A percentile compares a stretch with the other conserved stretches of the same genome.
These are phyloP conservation scores for Eucera pruinosa DNA, from an alignment of 2,888 invertebrate genomes.

Conservation along the genomic window DNA sequence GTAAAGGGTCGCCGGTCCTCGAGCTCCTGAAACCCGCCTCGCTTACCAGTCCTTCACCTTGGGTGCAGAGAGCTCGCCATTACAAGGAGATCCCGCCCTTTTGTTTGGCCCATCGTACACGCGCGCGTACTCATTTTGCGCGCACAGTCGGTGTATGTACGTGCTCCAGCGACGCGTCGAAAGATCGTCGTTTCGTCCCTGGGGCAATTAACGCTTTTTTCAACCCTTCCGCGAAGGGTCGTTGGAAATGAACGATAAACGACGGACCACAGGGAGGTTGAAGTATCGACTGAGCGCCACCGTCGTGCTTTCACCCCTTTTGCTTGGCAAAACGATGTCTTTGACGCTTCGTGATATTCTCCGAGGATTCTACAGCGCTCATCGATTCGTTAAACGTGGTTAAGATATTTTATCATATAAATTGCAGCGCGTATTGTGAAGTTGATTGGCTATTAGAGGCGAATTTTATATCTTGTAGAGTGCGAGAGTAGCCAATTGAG, in stretches of 20 bases:
- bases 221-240: constrained; percentile 43
- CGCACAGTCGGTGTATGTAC: too few relatives aligned
- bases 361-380: background rate
- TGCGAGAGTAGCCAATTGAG: background rate
- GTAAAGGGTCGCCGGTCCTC: constrained; percentile 73
- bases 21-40: constrained; percentile 70
- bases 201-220: constrained; percentile 48
- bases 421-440: too few relatives aligned
- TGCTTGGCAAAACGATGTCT: background rate
- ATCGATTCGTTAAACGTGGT: background rate
- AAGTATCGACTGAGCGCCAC: constrained; percentile 34
- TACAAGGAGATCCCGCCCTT: constrained; percentile 70
- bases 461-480: background rate
- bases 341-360: background rate
- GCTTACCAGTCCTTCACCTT: constrained; percentile 70
- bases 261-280: constrained; percentile 11
- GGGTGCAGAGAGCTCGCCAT: constrained; percentile 67
- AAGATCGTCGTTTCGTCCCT: constrained; percentile 44
- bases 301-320: background rate
- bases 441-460: background rate
- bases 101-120: constrained; percentile 64
- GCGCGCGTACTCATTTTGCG: constrained; percentile 45
- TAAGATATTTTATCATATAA: background rate
- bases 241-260: constrained; percentile 55
- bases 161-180: constrained; percentile 53